phyloP scores from a whole-genome alignment of 2,888 invertebrate genomes.

The Ennomos quercinarius region DNA sequence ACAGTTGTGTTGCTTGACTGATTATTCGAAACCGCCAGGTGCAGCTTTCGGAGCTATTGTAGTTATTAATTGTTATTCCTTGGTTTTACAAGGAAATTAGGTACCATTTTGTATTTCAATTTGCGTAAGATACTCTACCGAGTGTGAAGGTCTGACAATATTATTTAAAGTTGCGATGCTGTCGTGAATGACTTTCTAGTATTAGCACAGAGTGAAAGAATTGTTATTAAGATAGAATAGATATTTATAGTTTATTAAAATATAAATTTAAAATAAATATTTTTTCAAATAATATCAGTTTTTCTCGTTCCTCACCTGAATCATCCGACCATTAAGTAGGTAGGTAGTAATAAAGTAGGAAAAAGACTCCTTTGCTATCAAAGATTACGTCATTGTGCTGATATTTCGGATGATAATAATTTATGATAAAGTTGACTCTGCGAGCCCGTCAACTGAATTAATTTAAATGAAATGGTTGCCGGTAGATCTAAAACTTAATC shows the following conservation, averaged over 20 bases:
- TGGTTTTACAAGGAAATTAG: slow-evolving; percentile 83
- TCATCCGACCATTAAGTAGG: slow-evolving; percentile 1
- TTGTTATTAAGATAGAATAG: slow-evolving; percentile 71
- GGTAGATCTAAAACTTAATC: slow-evolving; percentile 27
- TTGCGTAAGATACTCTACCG: slow-evolving; percentile 49
- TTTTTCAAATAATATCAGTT: slow-evolving; percentile 55
- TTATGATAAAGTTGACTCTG: slow-evolving; percentile 23
- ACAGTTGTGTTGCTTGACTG: slow-evolving; percentile 81
- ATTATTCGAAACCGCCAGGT: slow-evolving; percentile 73
- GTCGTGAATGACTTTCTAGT: slow-evolving; percentile 79
- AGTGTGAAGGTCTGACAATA: slow-evolving; percentile 70
- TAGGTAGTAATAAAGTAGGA: slow-evolving; percentile 8
- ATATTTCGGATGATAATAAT: slow-evolving; percentile 29
- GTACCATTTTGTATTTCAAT: slow-evolving; percentile 54
- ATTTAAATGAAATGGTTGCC: slow-evolving; percentile 27
- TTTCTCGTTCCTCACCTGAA: slow-evolving; percentile 38
- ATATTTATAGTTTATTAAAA: slow-evolving; percentile 56
- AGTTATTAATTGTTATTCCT: slow-evolving; percentile 79
- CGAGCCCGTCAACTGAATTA: slow-evolving; percentile 22
- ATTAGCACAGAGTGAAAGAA: slow-evolving; percentile 64
- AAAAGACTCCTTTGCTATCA: slow-evolving; percentile 25
- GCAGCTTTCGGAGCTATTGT: slow-evolving; percentile 72
- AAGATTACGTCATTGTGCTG: slow-evolving; percentile 38
- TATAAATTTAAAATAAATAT: slow-evolving; percentile 53
- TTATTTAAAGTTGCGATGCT: slow-evolving; percentile 65